Evolutionary conservation across 2,113 vertebrate species (phyloP).

Genomic region (Daboia siamensis): DNA sequence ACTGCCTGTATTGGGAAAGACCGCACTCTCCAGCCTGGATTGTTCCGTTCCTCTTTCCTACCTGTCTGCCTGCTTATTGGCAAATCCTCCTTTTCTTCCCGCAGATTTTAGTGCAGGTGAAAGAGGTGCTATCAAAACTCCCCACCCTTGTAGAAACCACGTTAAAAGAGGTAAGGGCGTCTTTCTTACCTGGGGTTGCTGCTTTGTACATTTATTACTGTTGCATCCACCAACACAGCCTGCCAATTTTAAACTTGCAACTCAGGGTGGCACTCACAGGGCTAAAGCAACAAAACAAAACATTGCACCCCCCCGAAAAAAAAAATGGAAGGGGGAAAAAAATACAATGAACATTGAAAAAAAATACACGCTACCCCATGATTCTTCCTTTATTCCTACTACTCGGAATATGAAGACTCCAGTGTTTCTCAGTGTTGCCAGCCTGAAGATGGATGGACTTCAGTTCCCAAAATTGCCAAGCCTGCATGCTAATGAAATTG

Average conservation of each 20-base stretch:
- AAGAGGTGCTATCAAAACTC: conserved; percentile 88
- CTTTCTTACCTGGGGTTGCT: neutral
- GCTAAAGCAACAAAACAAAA: neutral
- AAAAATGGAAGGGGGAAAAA: neutral
- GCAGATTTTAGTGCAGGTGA: conserved; percentile 91
- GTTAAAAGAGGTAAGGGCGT: conserved; percentile 80
- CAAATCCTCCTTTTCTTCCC: neutral
- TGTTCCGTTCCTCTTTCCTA: neutral
- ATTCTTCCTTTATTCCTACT: neutral
- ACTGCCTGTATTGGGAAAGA: neutral
- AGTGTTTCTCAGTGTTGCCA: neutral
- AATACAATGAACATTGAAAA: neutral
- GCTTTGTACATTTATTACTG: neutral
- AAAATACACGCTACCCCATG: neutral
- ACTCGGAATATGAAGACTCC: neutral
- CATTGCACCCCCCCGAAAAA: no score
- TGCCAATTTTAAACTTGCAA: neutral
- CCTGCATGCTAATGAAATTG: neutral
- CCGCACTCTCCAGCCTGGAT: neutral
- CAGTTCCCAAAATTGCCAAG: neutral
- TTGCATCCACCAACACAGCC: neutral
- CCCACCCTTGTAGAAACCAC: conserved; percentile 88
- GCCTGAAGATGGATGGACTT: neutral
- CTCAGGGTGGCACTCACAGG: neutral
- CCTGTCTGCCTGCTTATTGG: accelerated